phyloP scores from a whole-genome alignment of 2,113 vertebrate genomes.

The Anolis carolinensis region DNA sequence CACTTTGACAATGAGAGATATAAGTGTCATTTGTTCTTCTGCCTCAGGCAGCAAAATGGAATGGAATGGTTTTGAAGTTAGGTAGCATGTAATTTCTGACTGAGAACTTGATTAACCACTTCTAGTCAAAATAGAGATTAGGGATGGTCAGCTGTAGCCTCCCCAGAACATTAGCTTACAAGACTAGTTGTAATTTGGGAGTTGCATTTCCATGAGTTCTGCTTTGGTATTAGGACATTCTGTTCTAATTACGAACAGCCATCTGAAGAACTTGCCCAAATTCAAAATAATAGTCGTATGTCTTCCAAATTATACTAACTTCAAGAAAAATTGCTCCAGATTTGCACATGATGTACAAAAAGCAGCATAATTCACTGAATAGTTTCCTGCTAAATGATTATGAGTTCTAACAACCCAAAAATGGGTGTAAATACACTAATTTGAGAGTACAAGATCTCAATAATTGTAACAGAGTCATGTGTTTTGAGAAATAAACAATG shows the following conservation, averaged over 20 bases:
- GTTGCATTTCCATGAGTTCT: neutral
- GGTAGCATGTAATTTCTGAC: neutral
- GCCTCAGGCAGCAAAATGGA: neutral
- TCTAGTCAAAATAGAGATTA: neutral
- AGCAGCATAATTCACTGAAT: neutral
- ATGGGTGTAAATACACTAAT: neutral
- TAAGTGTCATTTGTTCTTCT: too few species aligned
- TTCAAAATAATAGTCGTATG: neutral
- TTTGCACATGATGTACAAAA: neutral
- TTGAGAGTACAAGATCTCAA: neutral
- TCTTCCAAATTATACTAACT: neutral
- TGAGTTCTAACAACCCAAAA: neutral
- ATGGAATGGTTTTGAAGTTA: neutral
- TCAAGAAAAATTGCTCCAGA: neutral
- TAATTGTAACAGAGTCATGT: neutral
- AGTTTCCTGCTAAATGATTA: neutral
- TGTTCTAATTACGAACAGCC: neutral
- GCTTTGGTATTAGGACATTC: neutral
- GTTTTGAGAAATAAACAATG: neutral
- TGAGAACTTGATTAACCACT: neutral
- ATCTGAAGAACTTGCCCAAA: neutral
- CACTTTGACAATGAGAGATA: too few species aligned
- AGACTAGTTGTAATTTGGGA: neutral
- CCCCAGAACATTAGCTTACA: neutral
- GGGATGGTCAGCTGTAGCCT: neutral